Base-by-base conservation (phyloP, 2,113 vertebrate species). In the Saguinus imperator region DNA sequence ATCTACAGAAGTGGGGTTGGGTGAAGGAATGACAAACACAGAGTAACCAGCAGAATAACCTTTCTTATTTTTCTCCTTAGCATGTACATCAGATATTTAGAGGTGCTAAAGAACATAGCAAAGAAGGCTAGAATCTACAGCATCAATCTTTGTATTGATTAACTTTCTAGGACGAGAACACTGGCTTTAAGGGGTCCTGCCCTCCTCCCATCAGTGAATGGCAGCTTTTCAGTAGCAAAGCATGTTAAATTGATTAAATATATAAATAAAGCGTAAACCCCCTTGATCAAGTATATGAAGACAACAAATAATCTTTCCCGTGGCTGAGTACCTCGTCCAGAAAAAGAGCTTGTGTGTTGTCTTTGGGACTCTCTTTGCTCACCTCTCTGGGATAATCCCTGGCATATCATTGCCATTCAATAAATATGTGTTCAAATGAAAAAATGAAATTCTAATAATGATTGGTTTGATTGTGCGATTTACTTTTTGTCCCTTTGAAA, bases 391-490 rank as follows among this genome's bases (percentile, higher is more conserved):
- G 48, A 86, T 58, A 82, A 80, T 77, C 43, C 11, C 8, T 35
- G 13, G 20, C 55, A 82, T 85, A 25, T 4, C 55, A n/a, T 43
- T 83, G 50, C 27, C 14, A 84, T 45, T 92, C 50, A 79, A 52
- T 83, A 92, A 89, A 23, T 58, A 87, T 70, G 79, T 95, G 73
- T 66, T 87, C 61, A 61, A 82, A 76, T 72, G n/a, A 50, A 73
- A 89, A 95, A 96, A 87, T 58, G 25, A 27, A 89, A 52, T 95
- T 68, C 79, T 72, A 70, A 1, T 55, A 66, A 81, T 50, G 9
- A 6, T 75, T 87, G n/a, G 29, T 17, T 3, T 64, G 27, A 25
- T 90, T 92, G 27, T 68, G 29, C 58, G 70, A 61, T 45, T 50
- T 58, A 87, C 35, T 45, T 57, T 72, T 84, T 72, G 23, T 82